Evolutionary conservation across 2,113 vertebrate genomes (phyloP).

Genomic region (Crotalus helleri): DNA sequence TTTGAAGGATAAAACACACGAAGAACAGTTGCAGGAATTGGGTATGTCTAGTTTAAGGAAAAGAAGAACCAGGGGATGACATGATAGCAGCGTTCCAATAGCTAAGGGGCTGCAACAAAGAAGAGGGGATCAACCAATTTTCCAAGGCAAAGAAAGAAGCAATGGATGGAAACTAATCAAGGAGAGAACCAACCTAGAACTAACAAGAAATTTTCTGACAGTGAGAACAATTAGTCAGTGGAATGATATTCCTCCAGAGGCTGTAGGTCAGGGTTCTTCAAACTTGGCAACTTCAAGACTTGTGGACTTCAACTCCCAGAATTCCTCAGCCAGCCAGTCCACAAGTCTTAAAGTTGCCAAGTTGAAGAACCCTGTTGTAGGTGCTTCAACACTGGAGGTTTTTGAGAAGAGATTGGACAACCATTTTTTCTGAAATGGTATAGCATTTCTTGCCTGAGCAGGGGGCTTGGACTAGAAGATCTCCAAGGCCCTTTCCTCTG

Average conservation of each 20-base stretch:
- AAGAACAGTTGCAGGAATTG: background rate
- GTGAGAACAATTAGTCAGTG: background rate
- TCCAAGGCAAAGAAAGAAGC: background rate
- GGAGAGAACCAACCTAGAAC: background rate
- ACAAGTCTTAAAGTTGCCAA: too few species aligned
- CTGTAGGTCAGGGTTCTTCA: too few species aligned
- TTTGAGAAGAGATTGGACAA: background rate
- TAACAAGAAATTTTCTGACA: background rate
- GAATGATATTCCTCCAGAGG: too few species aligned
- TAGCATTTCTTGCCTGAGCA: background rate
- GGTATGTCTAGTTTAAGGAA: background rate
- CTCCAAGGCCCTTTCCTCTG: background rate
- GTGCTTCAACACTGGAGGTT: too few species aligned
- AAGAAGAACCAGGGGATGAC: background rate
- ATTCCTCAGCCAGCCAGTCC: too few species aligned
- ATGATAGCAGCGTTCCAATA: background rate
- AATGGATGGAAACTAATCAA: background rate
- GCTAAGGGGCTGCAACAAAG: background rate
- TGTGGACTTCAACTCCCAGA: too few species aligned
- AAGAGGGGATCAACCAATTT: background rate
- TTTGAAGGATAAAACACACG: background rate
- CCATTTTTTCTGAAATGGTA: background rate
- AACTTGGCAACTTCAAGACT: too few species aligned
- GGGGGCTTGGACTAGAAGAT: background rate
- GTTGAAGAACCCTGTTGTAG: too few species aligned